Evolutionary conservation across 2,888 invertebrate genomes (phyloP), one percentile per base, ranked within the genome.

Genomic region (Cyclophora albipunctata): DNA sequence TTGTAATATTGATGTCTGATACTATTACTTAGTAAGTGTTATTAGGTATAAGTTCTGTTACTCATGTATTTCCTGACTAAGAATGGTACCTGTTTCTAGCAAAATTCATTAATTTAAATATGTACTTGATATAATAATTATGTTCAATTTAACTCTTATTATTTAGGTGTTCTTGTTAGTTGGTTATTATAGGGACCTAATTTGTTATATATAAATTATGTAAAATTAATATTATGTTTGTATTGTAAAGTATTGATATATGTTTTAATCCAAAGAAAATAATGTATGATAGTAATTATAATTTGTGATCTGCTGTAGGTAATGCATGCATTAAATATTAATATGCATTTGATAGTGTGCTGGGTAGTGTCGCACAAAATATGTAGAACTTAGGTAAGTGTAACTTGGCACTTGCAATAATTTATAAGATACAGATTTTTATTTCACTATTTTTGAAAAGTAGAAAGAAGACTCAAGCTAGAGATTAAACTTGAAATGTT

Each of bases 261-360:
- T 53, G 55, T 50, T 53, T 47, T 52, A 55, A 58, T 58, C 60
- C 60, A 60, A 60, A 60, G 60, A 60, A 47, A 51, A 42, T 35
- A 45, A 37, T 48, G 45, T 49, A 49, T 42, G 40, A 46, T 45
- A 33, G 43, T 51, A 20, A 20, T 54, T 37, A 37, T 37, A 37
- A 50, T 45, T 47, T 51, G 52, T 50, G 45, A 51, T 47, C 51
- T 43, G n/a, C 20, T 20, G 43, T 43, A 43, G 43, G 3, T 43
- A 43, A 33, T 43, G 3, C 5, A 37, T 37, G 37, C 5, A 5
- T 5, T 5, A 5, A 5, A 5, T 37, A 5, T 5, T 37, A 5
- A 4, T 5, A 4, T 37, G 37, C 5, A 37, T 37, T 37, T 37
- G 5, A 37, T 37, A 37, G 37, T 37, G 37, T 37, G 37, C 37